Conservation (phyloP, 2,888 invertebrate genomes). For the Heteromurus nitidus region DNA sequence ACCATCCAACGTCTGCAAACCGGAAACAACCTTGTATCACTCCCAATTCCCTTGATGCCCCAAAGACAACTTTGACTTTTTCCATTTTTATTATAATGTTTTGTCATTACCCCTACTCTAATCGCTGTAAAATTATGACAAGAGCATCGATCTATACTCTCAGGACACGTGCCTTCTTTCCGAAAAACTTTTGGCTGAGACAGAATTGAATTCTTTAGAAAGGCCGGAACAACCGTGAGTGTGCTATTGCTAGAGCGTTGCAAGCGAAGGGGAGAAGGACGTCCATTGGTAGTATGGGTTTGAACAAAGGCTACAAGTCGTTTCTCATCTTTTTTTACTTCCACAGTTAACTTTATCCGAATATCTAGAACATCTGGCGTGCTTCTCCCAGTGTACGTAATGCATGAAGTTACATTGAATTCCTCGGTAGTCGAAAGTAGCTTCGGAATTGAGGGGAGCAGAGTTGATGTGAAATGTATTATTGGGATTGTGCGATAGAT, state of each 20-base stretch:
- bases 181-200: background rate
- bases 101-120: constrained; percentile 48
- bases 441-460: constrained; percentile 57
- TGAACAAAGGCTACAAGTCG: constrained; percentile 31
- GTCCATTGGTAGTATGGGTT: too few species aligned
- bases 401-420: constrained; percentile 62
- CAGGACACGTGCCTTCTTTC: constrained; percentile 35
- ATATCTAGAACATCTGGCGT: constrained; percentile 39
- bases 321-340: constrained; percentile 34
- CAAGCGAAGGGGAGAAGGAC: too few species aligned
- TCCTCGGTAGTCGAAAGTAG: constrained; percentile 47
- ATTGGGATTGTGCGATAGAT: constrained; percentile 77
- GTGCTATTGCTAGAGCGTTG: too few species aligned
- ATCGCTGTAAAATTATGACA: constrained; percentile 45
- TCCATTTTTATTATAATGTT: background rate
- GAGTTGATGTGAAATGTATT: constrained; percentile 70
- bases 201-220: too few species aligned
- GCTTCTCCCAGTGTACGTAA: constrained; percentile 42
- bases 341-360: constrained; percentile 55
- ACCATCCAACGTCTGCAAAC: constrained; percentile 33
- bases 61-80: too few species aligned
- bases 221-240: too few species aligned
- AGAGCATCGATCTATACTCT: too few species aligned
- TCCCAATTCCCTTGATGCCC: too few species aligned
- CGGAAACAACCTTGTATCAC: too few species aligned